These are phyloP conservation scores for Leptoclinus maculatus DNA, from an alignment of 2,797 vertebrate genomes.

Conservation along the genomic window DNA sequence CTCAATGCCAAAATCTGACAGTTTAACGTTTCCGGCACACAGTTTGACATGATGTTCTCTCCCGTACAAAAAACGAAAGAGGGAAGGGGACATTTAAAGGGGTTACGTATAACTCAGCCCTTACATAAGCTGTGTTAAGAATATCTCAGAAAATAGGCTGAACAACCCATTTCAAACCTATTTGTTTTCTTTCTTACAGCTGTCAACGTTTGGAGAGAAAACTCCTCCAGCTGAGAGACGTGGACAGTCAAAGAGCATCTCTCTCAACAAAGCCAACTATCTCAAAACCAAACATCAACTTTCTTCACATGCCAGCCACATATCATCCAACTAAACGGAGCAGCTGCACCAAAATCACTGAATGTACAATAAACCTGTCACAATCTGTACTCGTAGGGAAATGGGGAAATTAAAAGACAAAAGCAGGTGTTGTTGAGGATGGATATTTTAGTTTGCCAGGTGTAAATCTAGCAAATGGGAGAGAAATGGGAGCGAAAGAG, in stretches of 20 bases:
- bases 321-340: constrained; percentile 48
- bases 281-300: constrained; percentile 56
- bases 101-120: constrained; percentile 56
- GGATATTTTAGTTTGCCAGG: constrained; percentile 44
- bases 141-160: constrained; percentile 64
- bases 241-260: constrained; percentile 44
- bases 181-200: constrained; percentile 72
- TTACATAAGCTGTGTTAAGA: constrained; percentile 70
- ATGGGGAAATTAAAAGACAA: constrained; percentile 54
- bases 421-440: constrained; percentile 50
- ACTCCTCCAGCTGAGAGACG: constrained; percentile 41
- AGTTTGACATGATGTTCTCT: constrained; percentile 59
- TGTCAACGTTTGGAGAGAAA: constrained; percentile 69
- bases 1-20: constrained; percentile 50
- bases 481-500: constrained; percentile 18
- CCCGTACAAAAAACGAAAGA: constrained; percentile 42
- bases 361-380: constrained; percentile 58
- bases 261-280: constrained; percentile 57
- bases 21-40: constrained; percentile 43
- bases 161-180: constrained; percentile 67
- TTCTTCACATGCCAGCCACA: constrained; percentile 31
- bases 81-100: constrained; percentile 30
- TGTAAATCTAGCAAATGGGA: constrained; percentile 52
- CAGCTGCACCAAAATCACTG: constrained; percentile 46
- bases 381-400: constrained; percentile 31